Evolutionary conservation across 1,140 invertebrate species (phyloP), one percentile per base, ranked within the genome.

Genomic region (Homarus americanus): DNA sequence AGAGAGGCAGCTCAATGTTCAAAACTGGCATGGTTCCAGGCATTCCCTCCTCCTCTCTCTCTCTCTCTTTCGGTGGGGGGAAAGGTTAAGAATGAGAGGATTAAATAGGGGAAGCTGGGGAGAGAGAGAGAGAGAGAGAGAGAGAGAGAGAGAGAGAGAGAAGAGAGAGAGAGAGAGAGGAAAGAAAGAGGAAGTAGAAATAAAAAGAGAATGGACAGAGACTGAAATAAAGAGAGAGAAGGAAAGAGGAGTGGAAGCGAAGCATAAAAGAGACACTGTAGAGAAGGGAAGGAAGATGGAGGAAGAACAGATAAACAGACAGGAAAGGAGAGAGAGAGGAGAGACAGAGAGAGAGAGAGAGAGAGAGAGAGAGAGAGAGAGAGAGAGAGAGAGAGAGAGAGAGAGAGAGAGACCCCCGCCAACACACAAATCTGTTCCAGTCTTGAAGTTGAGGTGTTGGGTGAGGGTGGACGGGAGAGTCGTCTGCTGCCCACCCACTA

Each of bases 121-220:
- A n/a, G 41, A 34, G n/a, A 75, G 72, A 38, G 63, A 84, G 82
- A 84, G 58, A 69, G 82, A 69, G 53, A 69, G 58, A 69, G 44
- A 58, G 72, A 58, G 44, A 76, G 84, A 75, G 41, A 49, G 83
- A 53, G 41, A 75, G 83, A 75, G 69, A 86, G 38, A 32, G 72
- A 75, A 38, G 32, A 12, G 41, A 20, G 12, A 15, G 28, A 28
- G 40, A 44, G 41, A 28, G 44, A 40, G 32, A 7, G 4, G 44
- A 49, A 5, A 28, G 38, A 49, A 17, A 79, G 41, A 34, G 28
- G 49, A 38, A 53, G 24, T 53, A 40, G 3, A 34, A 80, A 28
- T 41, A 28, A 80, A 38, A 80, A 38, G 28, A 32, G 12, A 28
- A 32, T 20, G 20, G 38, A 58, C 15, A 58, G 53, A 58, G 53